Evolutionary conservation across 2,113 vertebrate species (phyloP), one percentile per base, ranked within the genome.

Genomic region (Ceyx cyanopectus): DNA sequence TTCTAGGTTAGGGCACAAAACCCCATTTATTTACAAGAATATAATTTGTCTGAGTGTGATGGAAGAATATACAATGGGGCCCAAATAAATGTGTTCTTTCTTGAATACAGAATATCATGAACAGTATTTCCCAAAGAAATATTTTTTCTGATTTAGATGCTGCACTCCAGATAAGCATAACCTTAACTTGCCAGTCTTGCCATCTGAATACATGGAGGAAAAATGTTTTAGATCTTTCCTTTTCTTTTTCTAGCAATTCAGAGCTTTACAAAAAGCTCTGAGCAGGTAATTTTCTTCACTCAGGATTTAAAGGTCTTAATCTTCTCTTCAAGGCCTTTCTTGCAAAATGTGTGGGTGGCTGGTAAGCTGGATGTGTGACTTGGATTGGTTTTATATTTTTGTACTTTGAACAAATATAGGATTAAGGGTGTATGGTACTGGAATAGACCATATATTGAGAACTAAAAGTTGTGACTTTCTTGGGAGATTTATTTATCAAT

Each of bases 401-500:
- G 15, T 9, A 29, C 34, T 78, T 75, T 51, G 24, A 65, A 60
- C 32, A 62, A 60, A 6, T 29, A 3, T 61, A 27, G 41, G 12
- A 68, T 48, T 34, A 20, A 68, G 37, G 11, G 19, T 30, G 19
- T 14, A 6, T 9, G 10, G 6, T 45, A 26, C 41, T 54, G 32
- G 14, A 70, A 86, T 4, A 67, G 34, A 41, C 14, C 23, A 17
- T 23, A 8, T 40, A 61, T 51, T 60, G 56, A 41, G 12, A 34
- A 30, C 22, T 46, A 32, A 78, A 81, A 51, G 7, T 41, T 14
- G 4, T 67, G 10, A 79, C 45, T 88, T 76, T 63, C 37, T 72
- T 4, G 11, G 15, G 10, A 87, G 78, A 83, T 93, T 94, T 95
- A 95, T 96, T 94, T 89, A 80, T 61, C 65, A 81, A 41, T 93